Base-by-base conservation (phyloP, 53 echinoderm and acorn worm genomes). In the Hippasteria phrygiana region DNA sequence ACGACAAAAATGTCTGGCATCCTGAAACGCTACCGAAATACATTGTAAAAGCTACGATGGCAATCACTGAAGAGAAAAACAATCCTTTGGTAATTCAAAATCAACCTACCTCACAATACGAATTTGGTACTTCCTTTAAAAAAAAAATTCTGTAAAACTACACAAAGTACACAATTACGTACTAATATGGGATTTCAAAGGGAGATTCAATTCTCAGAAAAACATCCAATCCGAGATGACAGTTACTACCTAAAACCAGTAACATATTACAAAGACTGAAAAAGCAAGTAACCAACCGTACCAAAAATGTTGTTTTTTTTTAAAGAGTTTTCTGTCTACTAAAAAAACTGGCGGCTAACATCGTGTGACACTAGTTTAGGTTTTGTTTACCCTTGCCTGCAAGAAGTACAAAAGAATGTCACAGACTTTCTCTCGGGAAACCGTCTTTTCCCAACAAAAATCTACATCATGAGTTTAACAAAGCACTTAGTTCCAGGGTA, bases 301-400 rank as follows among this genome's bases (percentile, higher is more conserved):
- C 63, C 42, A 35, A 65, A 65, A 81, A 31, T 38, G 7, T 18
- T 80, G 33, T 59, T 32, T 76, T 76, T 59, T 4, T 59, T 24
- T 24, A 67, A 28, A 29, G 37, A 10, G 14, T 22, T 45, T 27
- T 2, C 13, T 55, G 41, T 80, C 80, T 80, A 80, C 81, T 56
- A 1, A 65, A 81, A 41, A 43, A n/a, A n/a, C 17, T 59, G n/a
- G 32, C 45, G n/a, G 34, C n/a, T 78, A 55, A 66, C 43, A 17
- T 24, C 7, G 64, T 63, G 64, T 81, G 47, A 43, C 65, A 40
- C 20, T 43, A 20, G 39, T 62, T 64, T 45, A 65, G 62, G 43
- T 43, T 43, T 63, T 63, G 41, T 64, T 81, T n/a, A 43, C 40
- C 81, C 81, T 81, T 81, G 81, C 81, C 81, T 42, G 81, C 81